These are phyloP conservation scores for Amphiprion clarkii DNA, from an alignment of 2,797 vertebrate species.

Conservation along the genomic window DNA sequence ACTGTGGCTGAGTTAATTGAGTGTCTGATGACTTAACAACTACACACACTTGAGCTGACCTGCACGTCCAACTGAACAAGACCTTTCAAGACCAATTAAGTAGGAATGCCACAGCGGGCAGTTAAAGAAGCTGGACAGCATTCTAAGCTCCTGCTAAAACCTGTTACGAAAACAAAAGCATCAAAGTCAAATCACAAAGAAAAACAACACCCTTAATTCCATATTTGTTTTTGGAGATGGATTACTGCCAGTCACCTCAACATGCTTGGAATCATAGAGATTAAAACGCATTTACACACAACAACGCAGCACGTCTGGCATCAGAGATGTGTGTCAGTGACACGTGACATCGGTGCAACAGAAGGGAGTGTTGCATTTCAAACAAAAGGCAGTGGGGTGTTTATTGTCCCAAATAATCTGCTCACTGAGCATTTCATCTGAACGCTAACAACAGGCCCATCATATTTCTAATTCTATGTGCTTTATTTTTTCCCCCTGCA, in stretches of 20 bases:
- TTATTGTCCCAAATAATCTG: slow-evolving; percentile 59
- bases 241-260: slow-evolving; percentile 19
- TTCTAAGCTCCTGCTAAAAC: slow-evolving; percentile 47
- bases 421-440: slow-evolving; percentile 50
- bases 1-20: slow-evolving; percentile 65
- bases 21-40: slow-evolving; percentile 65
- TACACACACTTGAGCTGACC: slow-evolving; percentile 62
- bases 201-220: slow-evolving; percentile 6
- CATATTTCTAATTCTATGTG: background rate
- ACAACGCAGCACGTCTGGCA: slow-evolving; percentile 2
- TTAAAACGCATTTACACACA: slow-evolving; percentile 48
- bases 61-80: slow-evolving; percentile 43
- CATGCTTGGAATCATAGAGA: slow-evolving; percentile 32
- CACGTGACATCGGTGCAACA: slow-evolving; percentile 49
- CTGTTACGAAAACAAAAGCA: slow-evolving; percentile 27
- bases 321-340: slow-evolving; percentile 3
- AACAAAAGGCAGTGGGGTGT: slow-evolving; percentile 46
- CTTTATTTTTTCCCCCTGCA: slow-evolving; percentile 22
- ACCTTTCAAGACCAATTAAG: slow-evolving; percentile 77
- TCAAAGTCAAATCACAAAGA: slow-evolving; percentile 9
- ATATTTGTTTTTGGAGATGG: slow-evolving; percentile 33
- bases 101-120: slow-evolving; percentile 49
- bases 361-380: slow-evolving; percentile 49
- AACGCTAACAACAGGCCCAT: slow-evolving; percentile 23
- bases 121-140: slow-evolving; percentile 36